A percentile compares a stretch with the other conserved stretches of the same genome.
These are phyloP conservation scores for Tetrao urogallus DNA, from an alignment of 2,113 vertebrate species.

Conservation along the genomic window DNA sequence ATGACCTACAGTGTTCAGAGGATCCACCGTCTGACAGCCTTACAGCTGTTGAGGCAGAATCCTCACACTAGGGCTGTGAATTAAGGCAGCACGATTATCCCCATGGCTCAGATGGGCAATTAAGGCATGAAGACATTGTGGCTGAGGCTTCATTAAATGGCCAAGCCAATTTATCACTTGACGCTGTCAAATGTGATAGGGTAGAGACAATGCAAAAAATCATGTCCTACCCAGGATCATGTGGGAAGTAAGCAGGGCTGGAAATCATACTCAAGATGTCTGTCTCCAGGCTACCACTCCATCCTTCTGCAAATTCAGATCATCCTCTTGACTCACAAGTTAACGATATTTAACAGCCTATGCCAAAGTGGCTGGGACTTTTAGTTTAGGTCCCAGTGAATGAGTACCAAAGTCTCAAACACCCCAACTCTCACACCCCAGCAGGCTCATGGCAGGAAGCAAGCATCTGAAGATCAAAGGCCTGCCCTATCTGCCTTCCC, in stretches of 20 bases:
- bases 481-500: neutral
- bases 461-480: conserved; percentile 29
- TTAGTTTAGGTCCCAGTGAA: neutral
- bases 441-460: neutral
- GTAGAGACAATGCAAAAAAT: neutral
- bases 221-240: neutral
- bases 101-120: neutral
- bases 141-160: neutral
- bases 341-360: neutral
- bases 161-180: neutral
- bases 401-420: neutral
- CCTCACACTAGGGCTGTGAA: neutral
- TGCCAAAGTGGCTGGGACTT: neutral
- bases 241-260: neutral
- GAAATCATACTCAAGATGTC: neutral
- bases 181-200: neutral
- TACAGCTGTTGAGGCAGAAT: neutral
- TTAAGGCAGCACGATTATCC: neutral
- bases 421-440: neutral
- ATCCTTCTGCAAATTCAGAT: neutral
- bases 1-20: neutral
- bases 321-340: neutral
- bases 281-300: neutral
- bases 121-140: neutral
- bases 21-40: neutral